phyloP scores from a whole-genome alignment of 2,888 invertebrate species.

The Malthinus flaveolus region DNA sequence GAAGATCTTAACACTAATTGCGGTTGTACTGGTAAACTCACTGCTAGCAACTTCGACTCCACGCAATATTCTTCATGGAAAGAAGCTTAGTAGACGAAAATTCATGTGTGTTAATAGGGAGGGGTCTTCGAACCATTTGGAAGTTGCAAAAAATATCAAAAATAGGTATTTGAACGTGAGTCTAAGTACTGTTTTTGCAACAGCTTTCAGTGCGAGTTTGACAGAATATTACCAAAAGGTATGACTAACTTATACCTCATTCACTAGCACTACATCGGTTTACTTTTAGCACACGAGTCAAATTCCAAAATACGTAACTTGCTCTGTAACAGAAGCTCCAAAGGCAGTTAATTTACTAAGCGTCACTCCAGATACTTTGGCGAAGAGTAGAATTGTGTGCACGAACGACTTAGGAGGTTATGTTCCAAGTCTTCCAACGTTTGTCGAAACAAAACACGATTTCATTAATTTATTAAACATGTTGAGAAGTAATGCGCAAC shows the following conservation, averaged over 20 bases:
- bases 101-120: no score
- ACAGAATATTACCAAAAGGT: not conserved
- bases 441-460: not conserved
- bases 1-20: no score
- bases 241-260: no score
- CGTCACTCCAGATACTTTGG: not conserved
- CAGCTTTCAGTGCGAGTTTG: not conserved
- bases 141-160: not conserved
- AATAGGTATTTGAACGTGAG: not conserved
- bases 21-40: no score
- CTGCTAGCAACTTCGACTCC: no score
- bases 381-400: not conserved
- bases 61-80: no score
- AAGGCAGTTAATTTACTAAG: not conserved
- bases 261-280: no score
- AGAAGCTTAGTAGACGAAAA: no score
- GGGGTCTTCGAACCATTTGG: no score
- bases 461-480: not conserved
- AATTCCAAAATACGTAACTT: not conserved
- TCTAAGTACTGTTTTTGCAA: not conserved
- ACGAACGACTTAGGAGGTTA: not conserved
- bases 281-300: not conserved
- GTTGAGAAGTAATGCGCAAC: not conserved
- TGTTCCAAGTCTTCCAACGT: not conserved
- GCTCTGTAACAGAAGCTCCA: not conserved